Conservation (phyloP, 2,797 vertebrate species). For the Erpetoichthys calabaricus region DNA sequence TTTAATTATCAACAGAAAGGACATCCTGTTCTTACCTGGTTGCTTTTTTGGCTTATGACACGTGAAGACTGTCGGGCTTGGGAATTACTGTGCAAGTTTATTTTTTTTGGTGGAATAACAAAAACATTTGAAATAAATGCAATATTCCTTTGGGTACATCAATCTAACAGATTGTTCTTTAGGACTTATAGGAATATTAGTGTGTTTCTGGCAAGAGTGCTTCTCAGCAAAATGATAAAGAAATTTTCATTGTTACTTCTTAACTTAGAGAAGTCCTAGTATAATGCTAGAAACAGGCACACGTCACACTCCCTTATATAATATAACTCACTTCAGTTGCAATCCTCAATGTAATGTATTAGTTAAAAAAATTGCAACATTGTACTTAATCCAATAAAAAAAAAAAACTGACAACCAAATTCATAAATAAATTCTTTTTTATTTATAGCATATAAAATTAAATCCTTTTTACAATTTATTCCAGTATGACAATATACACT, state of each 20-base stretch:
- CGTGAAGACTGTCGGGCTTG: too few relatives aligned
- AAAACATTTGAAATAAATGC: neutral
- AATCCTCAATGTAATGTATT: slow-evolving; percentile 17
- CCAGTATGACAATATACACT: slow-evolving; percentile 76
- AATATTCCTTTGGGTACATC: too few relatives aligned
- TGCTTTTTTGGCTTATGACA: too few relatives aligned
- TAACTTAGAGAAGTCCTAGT: too few relatives aligned
- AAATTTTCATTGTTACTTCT: too few relatives aligned
- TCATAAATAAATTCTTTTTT: slow-evolving; percentile 97
- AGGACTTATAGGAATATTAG: too few relatives aligned
- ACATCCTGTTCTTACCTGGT: neutral
- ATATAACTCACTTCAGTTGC: neutral
- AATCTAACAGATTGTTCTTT: too few relatives aligned
- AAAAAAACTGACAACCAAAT: slow-evolving; percentile 46
- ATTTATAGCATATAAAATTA: slow-evolving; percentile 99
- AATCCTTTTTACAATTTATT: slow-evolving; percentile 98
- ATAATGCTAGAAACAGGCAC: too few relatives aligned
- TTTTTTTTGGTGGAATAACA: neutral
- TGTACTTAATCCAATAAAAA: slow-evolving; percentile 17
- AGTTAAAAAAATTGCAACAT: slow-evolving; percentile 30
- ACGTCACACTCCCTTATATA: neutral
- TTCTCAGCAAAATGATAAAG: too few relatives aligned
- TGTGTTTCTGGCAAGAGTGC: too few relatives aligned
- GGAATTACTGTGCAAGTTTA: too few relatives aligned
- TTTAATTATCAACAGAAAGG: neutral